A percentile compares a stretch with the other conserved stretches of the same genome.
phyloP scores from a whole-genome alignment of 2,113 vertebrate genomes.

The Hystrix brachyura region DNA sequence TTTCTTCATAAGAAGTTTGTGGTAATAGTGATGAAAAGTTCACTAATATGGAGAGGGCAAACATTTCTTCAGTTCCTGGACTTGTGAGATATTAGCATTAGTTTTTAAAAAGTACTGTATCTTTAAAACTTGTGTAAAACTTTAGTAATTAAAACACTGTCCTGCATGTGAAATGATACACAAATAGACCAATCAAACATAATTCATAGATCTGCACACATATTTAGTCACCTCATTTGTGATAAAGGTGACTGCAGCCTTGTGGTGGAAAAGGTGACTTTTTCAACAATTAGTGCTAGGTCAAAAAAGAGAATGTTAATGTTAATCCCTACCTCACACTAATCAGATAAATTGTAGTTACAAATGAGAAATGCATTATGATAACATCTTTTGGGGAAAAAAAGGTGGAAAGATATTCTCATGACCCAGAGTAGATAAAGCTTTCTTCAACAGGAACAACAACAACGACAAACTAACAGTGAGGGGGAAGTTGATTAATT shows the following conservation, averaged over 20 bases:
- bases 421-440: background rate
- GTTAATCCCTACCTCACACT: conserved; percentile 13
- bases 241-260: background rate
- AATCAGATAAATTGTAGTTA: background rate
- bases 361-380: conserved; percentile 24
- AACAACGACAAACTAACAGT: background rate
- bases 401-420: background rate
- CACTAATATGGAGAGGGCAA: background rate
- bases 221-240: background rate
- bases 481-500: background rate
- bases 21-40: background rate
- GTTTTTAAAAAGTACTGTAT: background rate
- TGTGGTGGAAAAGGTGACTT: background rate
- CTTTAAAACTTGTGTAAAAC: background rate
- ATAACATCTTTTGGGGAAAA: background rate
- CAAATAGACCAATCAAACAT: background rate
- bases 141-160: background rate
- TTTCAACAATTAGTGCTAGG: background rate
- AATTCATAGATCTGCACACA: no score
- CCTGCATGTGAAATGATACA: background rate
- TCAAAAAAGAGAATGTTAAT: background rate
- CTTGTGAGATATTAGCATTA: background rate
- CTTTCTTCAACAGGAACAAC: conserved; percentile 29
- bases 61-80: background rate
- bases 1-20: background rate